Evolutionary conservation across 92 coral and sea anemone species (phyloP), one percentile per base, ranked within the genome.

Genomic region (Paramuricea clavata): DNA sequence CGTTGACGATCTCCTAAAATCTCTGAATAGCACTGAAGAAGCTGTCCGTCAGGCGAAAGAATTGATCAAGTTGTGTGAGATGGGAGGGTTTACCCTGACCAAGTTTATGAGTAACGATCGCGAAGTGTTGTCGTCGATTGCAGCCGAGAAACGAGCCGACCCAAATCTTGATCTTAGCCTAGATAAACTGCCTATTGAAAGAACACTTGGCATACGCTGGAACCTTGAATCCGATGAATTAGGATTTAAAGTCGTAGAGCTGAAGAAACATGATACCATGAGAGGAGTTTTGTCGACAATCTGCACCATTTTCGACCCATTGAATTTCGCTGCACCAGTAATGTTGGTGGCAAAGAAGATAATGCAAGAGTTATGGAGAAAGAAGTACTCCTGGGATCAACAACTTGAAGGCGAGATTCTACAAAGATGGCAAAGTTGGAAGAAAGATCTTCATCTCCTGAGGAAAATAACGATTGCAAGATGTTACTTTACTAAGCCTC

Each of bases 11-110:
- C 54, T 43, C 22, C 22, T 74, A 30, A 74, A 74, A 12, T 43
- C 34, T 15, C 54, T 74, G 6, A 44, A 44, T 13, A 44, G 41
- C 22, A 17, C 54, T 6, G 61, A 44, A 74, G 60, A 43, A 49
- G 64, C 81, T 13, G 44, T 74, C 36, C 26, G 22, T 17, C 32
- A 19, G 39, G 32, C 59, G 1, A 5, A 12, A 22, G 30, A 50
- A 43, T 12, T 44, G 81, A 85, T 65, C 19, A 59, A 64, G 31
- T 43, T 89, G 41, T 85, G 92, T 49, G 44, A 30, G 34, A 87
- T 75, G 32, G 93, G 89, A 17, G 93, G 93, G 35, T 91, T 91
- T 52, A 87, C 84, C 83, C 67, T 91, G 5, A 83, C 89, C 64
- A 87, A 91, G 90, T 88, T 88, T 50, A 86, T 88, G 69, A 86